phyloP scores from a whole-genome alignment of 2,888 invertebrate species.

The Caenorhabditis parvicauda region DNA sequence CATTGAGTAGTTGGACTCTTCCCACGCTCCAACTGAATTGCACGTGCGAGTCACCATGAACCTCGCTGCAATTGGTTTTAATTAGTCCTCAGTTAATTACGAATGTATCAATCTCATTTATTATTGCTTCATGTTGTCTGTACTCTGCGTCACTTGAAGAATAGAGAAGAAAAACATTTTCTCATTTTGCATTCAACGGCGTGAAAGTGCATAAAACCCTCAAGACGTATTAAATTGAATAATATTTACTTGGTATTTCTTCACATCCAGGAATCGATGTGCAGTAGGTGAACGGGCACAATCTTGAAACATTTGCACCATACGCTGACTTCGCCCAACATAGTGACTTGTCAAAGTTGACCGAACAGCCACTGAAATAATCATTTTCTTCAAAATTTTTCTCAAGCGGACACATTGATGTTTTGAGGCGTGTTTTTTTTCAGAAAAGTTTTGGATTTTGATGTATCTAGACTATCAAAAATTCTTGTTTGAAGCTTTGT shows the following conservation, averaged over 20 bases:
- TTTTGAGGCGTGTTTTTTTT: background rate
- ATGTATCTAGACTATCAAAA: background rate
- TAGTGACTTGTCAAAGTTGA: conserved; percentile 55
- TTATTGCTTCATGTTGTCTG: background rate
- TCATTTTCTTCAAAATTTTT: too few species aligned
- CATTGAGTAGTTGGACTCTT: conserved; percentile 48
- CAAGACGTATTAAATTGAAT: too few species aligned
- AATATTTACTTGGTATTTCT: conserved; percentile 47
- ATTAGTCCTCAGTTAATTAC: too few species aligned
- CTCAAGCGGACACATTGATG: background rate
- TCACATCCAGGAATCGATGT: conserved; percentile 55
- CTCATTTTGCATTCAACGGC: background rate
- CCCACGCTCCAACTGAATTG: conserved; percentile 47
- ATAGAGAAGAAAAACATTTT: conserved; percentile 3
- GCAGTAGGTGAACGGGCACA: conserved; percentile 60
- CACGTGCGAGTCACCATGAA: conserved; percentile 50
- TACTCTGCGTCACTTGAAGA: background rate
- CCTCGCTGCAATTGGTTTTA: conserved; percentile 30
- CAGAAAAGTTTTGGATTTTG: background rate
- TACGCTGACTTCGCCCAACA: conserved; percentile 51
- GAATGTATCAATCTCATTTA: too few species aligned
- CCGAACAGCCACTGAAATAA: conserved; percentile 34
- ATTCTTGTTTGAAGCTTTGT: too few species aligned
- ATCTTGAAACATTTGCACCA: conserved; percentile 45
- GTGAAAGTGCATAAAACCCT: too few species aligned